Evolutionary conservation across 2,888 invertebrate species (phyloP).

Genomic region (Dinocampus coccinellae): DNA sequence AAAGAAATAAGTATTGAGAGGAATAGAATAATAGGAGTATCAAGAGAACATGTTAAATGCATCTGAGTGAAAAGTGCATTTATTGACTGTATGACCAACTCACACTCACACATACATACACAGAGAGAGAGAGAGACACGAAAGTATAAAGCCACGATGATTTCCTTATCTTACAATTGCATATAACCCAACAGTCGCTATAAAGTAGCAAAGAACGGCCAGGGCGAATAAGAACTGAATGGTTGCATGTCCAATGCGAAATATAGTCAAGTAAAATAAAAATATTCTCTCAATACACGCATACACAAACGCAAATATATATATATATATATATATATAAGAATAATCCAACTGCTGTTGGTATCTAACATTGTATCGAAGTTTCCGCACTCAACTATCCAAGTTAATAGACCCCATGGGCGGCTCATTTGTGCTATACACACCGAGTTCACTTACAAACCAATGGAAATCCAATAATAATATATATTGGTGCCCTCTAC

Average conservation of each 20-base stretch:
- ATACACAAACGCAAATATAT: neutral
- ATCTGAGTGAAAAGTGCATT: slow-evolving; percentile 1
- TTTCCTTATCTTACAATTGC: slow-evolving; percentile 11
- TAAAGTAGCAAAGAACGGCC: slow-evolving; percentile 15
- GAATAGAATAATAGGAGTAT: neutral
- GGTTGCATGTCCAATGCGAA: slow-evolving; percentile 5
- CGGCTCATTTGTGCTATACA: slow-evolving; percentile 20
- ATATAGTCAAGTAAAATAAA: neutral
- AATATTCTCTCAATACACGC: neutral
- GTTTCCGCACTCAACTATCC: slow-evolving; percentile 27
- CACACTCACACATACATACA: neutral
- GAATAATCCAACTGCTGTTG: slow-evolving; percentile 6
- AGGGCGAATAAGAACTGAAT: neutral
- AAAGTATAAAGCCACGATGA: slow-evolving; percentile 2
- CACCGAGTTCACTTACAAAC: neutral
- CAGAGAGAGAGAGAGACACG: neutral
- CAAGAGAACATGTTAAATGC: neutral
- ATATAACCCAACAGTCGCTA: slow-evolving; percentile 1
- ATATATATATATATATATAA: neutral
- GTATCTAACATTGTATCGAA: slow-evolving; percentile 31
- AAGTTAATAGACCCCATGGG: slow-evolving; percentile 31
- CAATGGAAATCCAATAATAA: slow-evolving; percentile 4
- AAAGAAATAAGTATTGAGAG: neutral
- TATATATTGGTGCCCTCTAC: slow-evolving; percentile 1
- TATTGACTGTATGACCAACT: neutral